Percentiles rank a stretch among this genome's conserved stretches.
Evolutionary conservation across 2,888 invertebrate species (phyloP).

Genomic region (Tolmerus cingulatus): DNA sequence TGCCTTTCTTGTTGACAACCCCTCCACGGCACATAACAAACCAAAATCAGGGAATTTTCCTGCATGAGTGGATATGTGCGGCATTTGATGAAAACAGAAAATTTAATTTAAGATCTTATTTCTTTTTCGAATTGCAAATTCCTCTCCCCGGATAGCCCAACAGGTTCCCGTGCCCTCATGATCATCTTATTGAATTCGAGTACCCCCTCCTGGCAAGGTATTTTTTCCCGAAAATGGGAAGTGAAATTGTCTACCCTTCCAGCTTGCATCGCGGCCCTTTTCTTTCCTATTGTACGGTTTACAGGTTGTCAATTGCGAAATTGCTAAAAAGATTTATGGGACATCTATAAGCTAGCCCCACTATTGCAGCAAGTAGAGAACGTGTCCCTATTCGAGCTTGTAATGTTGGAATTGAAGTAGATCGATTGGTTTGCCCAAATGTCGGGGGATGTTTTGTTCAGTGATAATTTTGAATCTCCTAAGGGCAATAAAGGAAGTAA

Average conservation of each 20-base stretch:
- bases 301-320: constrained; percentile 46
- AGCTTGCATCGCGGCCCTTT: neutral
- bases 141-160: constrained; percentile 6
- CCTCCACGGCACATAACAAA: neutral
- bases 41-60: constrained; percentile 26
- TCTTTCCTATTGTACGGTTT: constrained; percentile 34
- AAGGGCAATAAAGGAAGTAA: neutral
- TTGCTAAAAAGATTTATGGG: constrained; percentile 48
- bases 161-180: constrained; percentile 27
- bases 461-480: neutral
- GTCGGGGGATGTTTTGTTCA: neutral
- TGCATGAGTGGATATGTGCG: constrained; percentile 18
- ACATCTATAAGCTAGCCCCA: constrained; percentile 46
- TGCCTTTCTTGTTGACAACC: constrained; percentile 15
- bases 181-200: constrained; percentile 43
- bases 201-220: constrained; percentile 31
- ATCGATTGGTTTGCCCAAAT: neutral
- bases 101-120: constrained; percentile 40
- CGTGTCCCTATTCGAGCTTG: neutral
- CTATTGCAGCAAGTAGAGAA: neutral
- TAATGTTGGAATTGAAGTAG: neutral
- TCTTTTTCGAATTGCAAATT: constrained; percentile 24
- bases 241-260: constrained; percentile 25
- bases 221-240: constrained; percentile 37
- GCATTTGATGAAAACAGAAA: constrained; percentile 39